Percentiles rank a stretch among this genome's conserved stretches.
These are phyloP conservation scores for Alfaro cultratus DNA, from an alignment of 2,797 vertebrate genomes.

Conservation along the genomic window DNA sequence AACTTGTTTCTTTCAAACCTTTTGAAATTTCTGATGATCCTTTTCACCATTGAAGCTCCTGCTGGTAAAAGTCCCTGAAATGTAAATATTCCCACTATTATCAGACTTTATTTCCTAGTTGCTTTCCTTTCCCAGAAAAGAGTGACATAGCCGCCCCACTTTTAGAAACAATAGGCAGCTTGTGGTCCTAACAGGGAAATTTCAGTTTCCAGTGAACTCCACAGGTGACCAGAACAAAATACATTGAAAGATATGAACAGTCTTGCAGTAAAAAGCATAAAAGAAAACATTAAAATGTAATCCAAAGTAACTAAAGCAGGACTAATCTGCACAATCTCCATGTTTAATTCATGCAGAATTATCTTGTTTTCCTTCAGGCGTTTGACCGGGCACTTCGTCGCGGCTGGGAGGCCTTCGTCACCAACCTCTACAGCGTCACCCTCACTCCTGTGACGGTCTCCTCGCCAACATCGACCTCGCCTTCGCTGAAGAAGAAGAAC, in stretches of 20 bases:
- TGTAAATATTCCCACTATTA: not conserved
- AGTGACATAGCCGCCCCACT: not conserved
- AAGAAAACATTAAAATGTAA: not conserved
- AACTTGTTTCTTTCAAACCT: not conserved
- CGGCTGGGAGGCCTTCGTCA: constrained; percentile 82
- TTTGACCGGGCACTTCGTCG: constrained; percentile 80
- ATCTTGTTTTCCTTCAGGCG: constrained; percentile 60
- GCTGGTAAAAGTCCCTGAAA: not conserved
- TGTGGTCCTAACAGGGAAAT: constrained; percentile 8
- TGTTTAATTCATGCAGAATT: not conserved
- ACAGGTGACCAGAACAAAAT: not conserved
- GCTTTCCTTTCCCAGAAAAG: constrained; percentile 3
- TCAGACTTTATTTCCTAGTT: constrained; percentile 4
- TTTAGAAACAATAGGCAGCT: not conserved
- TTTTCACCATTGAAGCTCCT: not conserved
- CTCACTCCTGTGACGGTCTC: constrained; percentile 65
- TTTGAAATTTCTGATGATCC: too few species aligned
- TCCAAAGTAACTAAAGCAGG: not conserved
- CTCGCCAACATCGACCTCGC: constrained; percentile 41
- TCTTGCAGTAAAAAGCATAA: not conserved
- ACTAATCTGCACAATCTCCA: not conserved
- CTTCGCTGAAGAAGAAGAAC: constrained; percentile 41
- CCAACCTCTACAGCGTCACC: constrained; percentile 82
- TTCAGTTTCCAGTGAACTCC: not conserved
- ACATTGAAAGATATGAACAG: not conserved